These are phyloP conservation scores for Diuraphis noxia DNA, from an alignment of 1,140 invertebrate genomes.

Conservation along the genomic window DNA sequence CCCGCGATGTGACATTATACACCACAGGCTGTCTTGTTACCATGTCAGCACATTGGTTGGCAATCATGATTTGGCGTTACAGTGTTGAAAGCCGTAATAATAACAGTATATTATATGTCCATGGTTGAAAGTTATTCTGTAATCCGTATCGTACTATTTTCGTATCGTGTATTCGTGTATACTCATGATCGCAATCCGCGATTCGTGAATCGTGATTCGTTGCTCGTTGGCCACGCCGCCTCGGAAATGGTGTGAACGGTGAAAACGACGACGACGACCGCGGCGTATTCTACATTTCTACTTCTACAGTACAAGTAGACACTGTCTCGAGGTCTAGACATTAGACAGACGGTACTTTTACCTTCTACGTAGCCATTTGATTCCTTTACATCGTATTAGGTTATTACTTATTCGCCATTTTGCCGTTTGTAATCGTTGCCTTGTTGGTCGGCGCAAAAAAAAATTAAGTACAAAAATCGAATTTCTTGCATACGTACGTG, in stretches of 20 bases:
- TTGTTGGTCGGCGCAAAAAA: too few species aligned
- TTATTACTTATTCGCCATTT: conserved; percentile 37
- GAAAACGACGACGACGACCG: neutral
- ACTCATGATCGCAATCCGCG: neutral
- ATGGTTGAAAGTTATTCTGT: neutral
- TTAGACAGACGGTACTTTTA: too few species aligned
- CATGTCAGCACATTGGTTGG: neutral
- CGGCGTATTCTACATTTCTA: neutral
- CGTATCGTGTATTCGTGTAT: neutral
- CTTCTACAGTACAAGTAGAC: too few species aligned
- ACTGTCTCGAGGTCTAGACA: too few species aligned
- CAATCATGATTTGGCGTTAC: neutral
- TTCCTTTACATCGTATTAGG: neutral
- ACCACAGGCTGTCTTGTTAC: neutral
- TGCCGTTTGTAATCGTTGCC: neutral
- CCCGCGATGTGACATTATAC: too few species aligned
- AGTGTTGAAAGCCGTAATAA: too few species aligned
- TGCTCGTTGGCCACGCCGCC: neutral
- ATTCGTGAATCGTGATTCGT: too few species aligned
- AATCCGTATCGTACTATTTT: neutral
- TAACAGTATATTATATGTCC: too few species aligned
- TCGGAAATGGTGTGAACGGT: neutral
- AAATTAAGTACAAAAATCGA: neutral
- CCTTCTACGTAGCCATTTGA: neutral
- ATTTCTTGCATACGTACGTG: neutral